These are phyloP conservation scores for Dicerorhinus sumatrensis DNA, from an alignment of 2,113 vertebrate genomes.

Conservation along the genomic window DNA sequence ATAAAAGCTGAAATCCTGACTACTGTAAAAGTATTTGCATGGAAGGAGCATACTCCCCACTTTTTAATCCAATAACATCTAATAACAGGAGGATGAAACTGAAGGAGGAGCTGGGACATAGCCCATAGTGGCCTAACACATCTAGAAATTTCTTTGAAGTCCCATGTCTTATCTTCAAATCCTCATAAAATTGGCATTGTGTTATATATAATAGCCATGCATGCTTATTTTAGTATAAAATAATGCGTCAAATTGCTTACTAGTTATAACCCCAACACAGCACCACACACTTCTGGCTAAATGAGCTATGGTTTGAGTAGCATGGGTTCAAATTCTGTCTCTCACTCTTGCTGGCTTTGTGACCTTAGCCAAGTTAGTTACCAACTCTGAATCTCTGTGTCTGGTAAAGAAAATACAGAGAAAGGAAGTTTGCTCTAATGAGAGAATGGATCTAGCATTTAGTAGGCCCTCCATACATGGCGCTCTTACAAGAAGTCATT, in stretches of 20 bases:
- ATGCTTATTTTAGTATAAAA: constrained; percentile 37
- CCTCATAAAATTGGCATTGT: not conserved
- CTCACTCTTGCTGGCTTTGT: not conserved
- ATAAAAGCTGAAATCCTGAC: not conserved
- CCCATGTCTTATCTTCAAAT: not conserved
- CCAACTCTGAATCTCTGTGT: not conserved
- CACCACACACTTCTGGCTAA: not conserved
- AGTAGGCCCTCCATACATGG: not conserved
- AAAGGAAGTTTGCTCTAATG: not conserved
- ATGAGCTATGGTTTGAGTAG: not conserved
- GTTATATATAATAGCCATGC: not conserved
- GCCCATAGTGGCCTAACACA: not conserved
- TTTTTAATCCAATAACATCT: not conserved
- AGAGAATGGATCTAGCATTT: not conserved
- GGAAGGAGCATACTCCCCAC: not conserved
- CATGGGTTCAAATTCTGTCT: not conserved
- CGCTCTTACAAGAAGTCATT: not conserved
- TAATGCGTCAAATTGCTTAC: not conserved
- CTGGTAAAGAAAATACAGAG: not conserved
- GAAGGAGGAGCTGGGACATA: not conserved
- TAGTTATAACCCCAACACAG: not conserved
- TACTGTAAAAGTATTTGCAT: not conserved
- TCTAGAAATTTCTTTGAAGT: not conserved
- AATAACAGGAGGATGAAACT: not conserved
- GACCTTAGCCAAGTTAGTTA: not conserved